Evolutionary conservation across 2,113 vertebrate species (phyloP).

Genomic region (Alligator mississippiensis): DNA sequence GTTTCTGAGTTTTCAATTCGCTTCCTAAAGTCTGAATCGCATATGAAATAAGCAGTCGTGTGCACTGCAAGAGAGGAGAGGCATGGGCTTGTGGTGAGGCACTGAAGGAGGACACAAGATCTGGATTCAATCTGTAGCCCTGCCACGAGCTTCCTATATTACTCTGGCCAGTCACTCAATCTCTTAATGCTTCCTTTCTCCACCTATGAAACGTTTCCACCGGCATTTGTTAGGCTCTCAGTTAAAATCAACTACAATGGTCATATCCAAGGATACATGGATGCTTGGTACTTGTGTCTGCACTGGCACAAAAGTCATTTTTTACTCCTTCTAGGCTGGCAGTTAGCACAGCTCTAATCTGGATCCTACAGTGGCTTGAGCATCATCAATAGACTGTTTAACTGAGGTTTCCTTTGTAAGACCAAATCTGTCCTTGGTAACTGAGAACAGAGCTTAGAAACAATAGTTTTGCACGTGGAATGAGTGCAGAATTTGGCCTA

Average conservation of each 20-base stretch:
- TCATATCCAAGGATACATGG: background rate
- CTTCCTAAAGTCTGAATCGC: background rate
- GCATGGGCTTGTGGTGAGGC: accelerated
- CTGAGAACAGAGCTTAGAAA: background rate
- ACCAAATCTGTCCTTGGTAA: background rate
- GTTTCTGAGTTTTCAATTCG: background rate
- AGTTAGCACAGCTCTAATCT: background rate
- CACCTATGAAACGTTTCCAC: accelerated
- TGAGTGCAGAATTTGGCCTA: accelerated
- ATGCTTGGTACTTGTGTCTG: background rate
- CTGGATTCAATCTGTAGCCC: background rate
- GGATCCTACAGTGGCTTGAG: background rate
- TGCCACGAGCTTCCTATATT: background rate
- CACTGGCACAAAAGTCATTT: too few species aligned
- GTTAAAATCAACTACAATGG: background rate
- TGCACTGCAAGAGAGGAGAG: background rate
- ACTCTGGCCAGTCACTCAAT: background rate
- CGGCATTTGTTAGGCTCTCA: background rate
- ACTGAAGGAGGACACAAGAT: accelerated
- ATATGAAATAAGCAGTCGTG: accelerated
- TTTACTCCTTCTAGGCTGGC: accelerated
- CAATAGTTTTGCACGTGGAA: accelerated
- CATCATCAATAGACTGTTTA: accelerated
- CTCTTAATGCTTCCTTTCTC: background rate
- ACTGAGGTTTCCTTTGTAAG: background rate